A percentile compares a stretch with the other conserved stretches of the same genome.
Evolutionary conservation across 2,888 invertebrate genomes (phyloP).

Genomic region (Seira musarum): DNA sequence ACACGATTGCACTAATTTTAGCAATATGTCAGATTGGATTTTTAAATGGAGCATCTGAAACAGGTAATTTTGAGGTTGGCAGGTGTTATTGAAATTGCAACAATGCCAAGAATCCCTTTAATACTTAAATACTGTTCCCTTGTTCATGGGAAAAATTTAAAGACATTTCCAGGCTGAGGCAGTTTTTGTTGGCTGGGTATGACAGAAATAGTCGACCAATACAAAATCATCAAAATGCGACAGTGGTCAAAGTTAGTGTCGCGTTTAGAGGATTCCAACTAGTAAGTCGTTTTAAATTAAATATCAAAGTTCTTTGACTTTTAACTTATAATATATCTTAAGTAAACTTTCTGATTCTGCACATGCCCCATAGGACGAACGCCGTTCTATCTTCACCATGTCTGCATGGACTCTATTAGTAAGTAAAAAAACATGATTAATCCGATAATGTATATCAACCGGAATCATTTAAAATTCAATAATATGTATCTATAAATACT

Average conservation of each 20-base stretch:
- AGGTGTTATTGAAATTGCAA: too few species aligned
- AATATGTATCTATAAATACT: too few species aligned
- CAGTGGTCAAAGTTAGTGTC: constrained; percentile 61
- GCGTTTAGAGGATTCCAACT: constrained; percentile 66
- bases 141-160: too few species aligned
- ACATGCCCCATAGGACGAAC: constrained; percentile 76
- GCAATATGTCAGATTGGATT: neutral
- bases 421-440: too few species aligned
- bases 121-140: too few species aligned
- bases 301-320: too few species aligned
- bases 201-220: constrained; percentile 64
- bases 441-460: too few species aligned
- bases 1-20: too few species aligned
- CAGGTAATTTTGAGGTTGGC: constrained; percentile 50
- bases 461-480: constrained; percentile 8
- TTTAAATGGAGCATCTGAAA: constrained; percentile 32
- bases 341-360: neutral
- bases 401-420: constrained; percentile 80
- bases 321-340: too few species aligned
- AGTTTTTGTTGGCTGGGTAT: constrained; percentile 62
- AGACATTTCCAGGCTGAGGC: constrained; percentile 64
- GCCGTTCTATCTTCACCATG: constrained; percentile 77
- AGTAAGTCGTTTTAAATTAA: constrained; percentile 64
- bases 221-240: constrained; percentile 63
- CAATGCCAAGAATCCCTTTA: too few species aligned